Conservation (phyloP, 1,140 invertebrate species). For the Eriosoma lanigerum region DNA sequence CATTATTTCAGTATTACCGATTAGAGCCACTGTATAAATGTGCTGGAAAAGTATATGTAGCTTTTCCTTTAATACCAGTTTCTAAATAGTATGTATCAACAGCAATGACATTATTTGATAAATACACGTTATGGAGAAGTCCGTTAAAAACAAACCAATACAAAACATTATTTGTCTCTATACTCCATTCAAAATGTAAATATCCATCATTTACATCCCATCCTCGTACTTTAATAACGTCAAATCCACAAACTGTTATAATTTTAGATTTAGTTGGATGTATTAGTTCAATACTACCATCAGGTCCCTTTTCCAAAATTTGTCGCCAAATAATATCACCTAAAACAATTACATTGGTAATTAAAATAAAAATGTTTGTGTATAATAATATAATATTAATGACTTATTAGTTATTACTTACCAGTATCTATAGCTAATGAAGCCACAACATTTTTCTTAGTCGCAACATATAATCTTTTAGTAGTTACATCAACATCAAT, state of each 20-base stretch:
- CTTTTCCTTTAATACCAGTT: constrained; percentile 32
- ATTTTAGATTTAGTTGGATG: constrained; percentile 66
- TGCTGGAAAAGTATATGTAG: constrained; percentile 27
- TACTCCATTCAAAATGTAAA: constrained; percentile 62
- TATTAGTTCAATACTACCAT: constrained; percentile 63
- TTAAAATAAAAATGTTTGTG: constrained; percentile 48
- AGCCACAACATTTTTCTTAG: constrained; percentile 84
- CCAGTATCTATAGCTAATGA: constrained; percentile 80
- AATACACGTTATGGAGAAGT: constrained; percentile 36
- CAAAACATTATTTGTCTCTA: constrained; percentile 16
- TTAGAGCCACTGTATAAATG: constrained; percentile 31
- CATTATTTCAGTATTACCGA: constrained; percentile 7
- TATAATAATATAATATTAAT: constrained; percentile 13
- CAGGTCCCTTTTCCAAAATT: constrained; percentile 69
- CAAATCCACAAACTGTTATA: constrained; percentile 71
- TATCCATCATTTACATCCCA: constrained; percentile 65
- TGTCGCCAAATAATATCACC: constrained; percentile 80
- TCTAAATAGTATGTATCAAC: constrained; percentile 46
- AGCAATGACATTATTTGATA: constrained; percentile 17
- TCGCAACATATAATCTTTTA: constrained; percentile 82
- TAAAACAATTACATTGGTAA: constrained; percentile 56
- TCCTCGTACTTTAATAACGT: constrained; percentile 77
- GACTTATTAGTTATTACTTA: constrained; percentile 56
- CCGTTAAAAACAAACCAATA: constrained; percentile 39
- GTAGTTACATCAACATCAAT: constrained; percentile 71